Base-by-base conservation (phyloP, 1,140 invertebrate species). In the Drosophila kepulauana region DNA sequence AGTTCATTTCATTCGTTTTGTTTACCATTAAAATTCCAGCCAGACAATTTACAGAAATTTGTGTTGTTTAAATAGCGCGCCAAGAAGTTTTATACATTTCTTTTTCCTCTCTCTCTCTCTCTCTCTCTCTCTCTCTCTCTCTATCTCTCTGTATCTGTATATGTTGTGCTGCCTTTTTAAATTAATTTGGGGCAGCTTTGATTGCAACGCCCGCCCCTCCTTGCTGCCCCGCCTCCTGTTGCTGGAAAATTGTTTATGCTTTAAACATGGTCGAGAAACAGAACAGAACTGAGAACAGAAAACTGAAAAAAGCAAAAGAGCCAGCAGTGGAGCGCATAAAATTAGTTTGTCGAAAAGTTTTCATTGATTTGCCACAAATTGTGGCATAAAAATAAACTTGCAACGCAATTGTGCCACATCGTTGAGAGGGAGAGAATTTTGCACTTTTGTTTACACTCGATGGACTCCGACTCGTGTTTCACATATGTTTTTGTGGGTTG, bases 321-420 rank as follows among this genome's bases (percentile, higher is more conserved):
- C 30, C 15, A 1, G 61, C 25, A 15, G 7, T 33, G 33, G 15
- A 56, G 58, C 66, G 63, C 15, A 70, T 75, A 51, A 70, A 70
- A 75, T 75, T 58, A 70, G 66, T 63, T 74, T 70, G 43, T 63
- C 51, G 75, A 85, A 86, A 64, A 49, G 15, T 80, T 84, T 72
- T 78, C 78, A 88, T 88, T 88, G 85, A 88, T 88, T 88, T 89
- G 85, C 85, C 85, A 81, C 85, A 89, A 89, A 79, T 85, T 89
- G 85, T 86, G 82, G 52, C 81, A 88, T 85, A 89, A 84, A 87
- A 87, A 87, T 77, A 86, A 86, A 82, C 82, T 76, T 48, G 63
- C 62, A 58, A 28, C 51, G 33, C 43, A 65, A 75, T 69, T 70
- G 59, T 84, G 56, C 38, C 54, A 20, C 8, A 7, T 43, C n/a